A percentile compares a stretch with the other conserved stretches of the same genome.
phyloP scores from a whole-genome alignment of 2,888 invertebrate genomes.

The Macrophya annulata region DNA sequence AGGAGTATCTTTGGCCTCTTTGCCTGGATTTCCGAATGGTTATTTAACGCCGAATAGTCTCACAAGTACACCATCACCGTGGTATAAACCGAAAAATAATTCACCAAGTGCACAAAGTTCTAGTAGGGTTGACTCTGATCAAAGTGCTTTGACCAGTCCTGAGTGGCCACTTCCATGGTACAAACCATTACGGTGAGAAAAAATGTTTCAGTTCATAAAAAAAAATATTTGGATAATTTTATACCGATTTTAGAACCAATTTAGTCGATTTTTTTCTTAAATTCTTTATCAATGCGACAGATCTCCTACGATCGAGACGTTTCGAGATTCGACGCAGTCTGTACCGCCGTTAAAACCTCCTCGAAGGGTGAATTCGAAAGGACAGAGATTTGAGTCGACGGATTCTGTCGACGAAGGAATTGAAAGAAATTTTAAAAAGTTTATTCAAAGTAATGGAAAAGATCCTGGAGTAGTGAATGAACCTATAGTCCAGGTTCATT shows the following conservation, averaged over 20 bases:
- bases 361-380: constrained; percentile 60
- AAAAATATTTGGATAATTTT: no score
- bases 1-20: constrained; percentile 61
- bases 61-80: constrained; percentile 72
- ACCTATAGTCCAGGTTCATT: constrained; percentile 61
- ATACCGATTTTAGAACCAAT: background rate
- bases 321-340: constrained; percentile 54
- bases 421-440: constrained; percentile 43
- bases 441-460: background rate
- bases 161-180: constrained; percentile 59
- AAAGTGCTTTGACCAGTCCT: constrained; percentile 52
- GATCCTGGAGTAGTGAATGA: constrained; percentile 13
- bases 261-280: background rate
- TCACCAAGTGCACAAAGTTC: constrained; percentile 31
- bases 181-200: constrained; percentile 61
- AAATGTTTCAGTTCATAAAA: background rate
- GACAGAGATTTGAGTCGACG: constrained; percentile 60
- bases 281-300: constrained; percentile 7
- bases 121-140: constrained; percentile 17
- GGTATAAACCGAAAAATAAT: constrained; percentile 72
- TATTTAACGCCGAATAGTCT: constrained; percentile 57
- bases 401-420: constrained; percentile 56
- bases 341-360: constrained; percentile 65
- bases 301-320: constrained; percentile 24
- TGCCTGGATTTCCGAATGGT: constrained; percentile 58